Evolutionary conservation across 1,140 invertebrate species (phyloP).

Genomic region (Maconellicoccus hirsutus): DNA sequence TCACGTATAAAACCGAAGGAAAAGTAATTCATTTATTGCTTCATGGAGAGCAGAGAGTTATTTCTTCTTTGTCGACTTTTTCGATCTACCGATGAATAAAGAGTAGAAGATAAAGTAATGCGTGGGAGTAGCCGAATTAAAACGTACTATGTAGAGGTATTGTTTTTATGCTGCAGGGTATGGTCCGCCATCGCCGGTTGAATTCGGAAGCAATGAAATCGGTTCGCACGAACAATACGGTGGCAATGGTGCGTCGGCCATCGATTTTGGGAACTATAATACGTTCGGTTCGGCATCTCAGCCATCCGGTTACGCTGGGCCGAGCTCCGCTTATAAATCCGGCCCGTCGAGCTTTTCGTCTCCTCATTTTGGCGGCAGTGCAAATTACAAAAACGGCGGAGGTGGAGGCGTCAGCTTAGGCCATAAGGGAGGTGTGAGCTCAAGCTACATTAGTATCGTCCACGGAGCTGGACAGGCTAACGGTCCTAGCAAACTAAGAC

Average conservation of each 20-base stretch:
- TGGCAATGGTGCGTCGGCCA: not conserved
- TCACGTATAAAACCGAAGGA: too few species aligned
- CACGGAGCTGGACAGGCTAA: not conserved
- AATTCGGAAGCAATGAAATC: constrained; percentile 10
- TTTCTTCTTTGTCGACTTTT: too few species aligned
- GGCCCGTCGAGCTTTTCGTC: not conserved
- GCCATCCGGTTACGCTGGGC: not conserved
- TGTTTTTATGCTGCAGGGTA: not conserved
- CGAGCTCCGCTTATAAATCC: not conserved
- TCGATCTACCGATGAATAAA: too few species aligned
- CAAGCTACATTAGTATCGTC: constrained; percentile 10
- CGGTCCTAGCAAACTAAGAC: not conserved
- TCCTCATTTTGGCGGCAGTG: not conserved
- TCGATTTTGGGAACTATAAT: not conserved
- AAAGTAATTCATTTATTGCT: too few species aligned
- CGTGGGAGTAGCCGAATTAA: too few species aligned
- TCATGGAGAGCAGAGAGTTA: too few species aligned
- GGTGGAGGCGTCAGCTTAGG: too few species aligned
- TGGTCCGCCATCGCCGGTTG: not conserved
- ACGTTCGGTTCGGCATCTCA: not conserved
- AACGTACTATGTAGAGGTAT: too few species aligned
- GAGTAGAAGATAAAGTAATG: too few species aligned
- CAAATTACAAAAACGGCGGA: not conserved
- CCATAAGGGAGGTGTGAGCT: not conserved
- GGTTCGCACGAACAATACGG: constrained; percentile 5